These are phyloP conservation scores for Sterna hirundo DNA, from an alignment of 2,113 vertebrate species.

Conservation along the genomic window DNA sequence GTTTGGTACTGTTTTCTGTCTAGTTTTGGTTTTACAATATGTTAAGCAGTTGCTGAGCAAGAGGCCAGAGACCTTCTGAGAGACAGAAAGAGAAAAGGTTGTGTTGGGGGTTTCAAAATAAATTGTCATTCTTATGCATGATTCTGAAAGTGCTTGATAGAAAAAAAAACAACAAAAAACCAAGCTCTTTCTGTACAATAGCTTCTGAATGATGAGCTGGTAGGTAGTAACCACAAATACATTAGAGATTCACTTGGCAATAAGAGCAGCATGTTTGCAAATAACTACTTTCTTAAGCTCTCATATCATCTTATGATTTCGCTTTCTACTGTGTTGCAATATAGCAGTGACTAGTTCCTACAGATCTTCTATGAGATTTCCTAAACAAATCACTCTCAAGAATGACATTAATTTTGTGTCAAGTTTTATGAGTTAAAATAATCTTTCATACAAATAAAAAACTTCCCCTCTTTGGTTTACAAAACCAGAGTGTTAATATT, in stretches of 20 bases:
- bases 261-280: not conserved
- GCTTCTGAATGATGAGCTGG: not conserved
- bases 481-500: not conserved
- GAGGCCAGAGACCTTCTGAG: not conserved
- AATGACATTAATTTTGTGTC: not conserved
- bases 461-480: accelerated
- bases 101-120: not conserved
- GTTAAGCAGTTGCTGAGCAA: not conserved
- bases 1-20: not conserved
- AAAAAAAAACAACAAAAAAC: not conserved
- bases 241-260: not conserved
- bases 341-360: not conserved
- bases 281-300: not conserved
- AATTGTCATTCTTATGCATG: not conserved
- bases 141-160: not conserved
- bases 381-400: not conserved
- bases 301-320: not conserved
- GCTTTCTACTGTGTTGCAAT: not conserved
- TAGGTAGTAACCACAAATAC: not conserved
- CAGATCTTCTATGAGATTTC: not conserved
- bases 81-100: not conserved
- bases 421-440: not conserved
- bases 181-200: not conserved
- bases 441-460: not conserved
- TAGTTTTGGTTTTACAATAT: not conserved